Evolutionary conservation across 2,113 vertebrate species (phyloP).

Genomic region (Campylomormyrus numenius): DNA sequence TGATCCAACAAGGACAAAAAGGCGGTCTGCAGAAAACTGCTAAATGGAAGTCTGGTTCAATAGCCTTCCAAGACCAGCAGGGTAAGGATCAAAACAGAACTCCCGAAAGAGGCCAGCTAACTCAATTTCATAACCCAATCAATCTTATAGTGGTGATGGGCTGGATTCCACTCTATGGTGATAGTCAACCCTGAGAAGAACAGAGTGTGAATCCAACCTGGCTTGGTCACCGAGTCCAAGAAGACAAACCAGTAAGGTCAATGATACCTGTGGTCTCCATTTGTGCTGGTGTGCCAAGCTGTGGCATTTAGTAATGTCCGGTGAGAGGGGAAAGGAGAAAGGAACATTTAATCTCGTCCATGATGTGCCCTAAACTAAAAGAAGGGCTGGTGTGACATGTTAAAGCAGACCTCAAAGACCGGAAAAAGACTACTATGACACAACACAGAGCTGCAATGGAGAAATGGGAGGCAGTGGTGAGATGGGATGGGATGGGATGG

Average conservation of each 20-base stretch:
- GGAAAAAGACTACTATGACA: not conserved
- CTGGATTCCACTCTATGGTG: not conserved
- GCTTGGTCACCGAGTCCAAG: not conserved
- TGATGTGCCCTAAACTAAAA: not conserved
- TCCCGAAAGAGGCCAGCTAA: not conserved
- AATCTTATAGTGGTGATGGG: not conserved
- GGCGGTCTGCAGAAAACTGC: not conserved
- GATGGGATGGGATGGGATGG: not conserved
- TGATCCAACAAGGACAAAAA: not conserved
- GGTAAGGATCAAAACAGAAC: not conserved
- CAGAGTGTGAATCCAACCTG: not conserved
- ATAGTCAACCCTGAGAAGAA: not conserved
- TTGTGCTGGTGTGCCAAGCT: conserved; percentile 50
- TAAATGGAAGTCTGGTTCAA: not conserved
- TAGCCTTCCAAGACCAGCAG: not conserved
- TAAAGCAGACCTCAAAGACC: not conserved
- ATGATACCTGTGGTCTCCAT: conserved; percentile 50
- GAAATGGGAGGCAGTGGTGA: not conserved
- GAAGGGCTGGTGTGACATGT: not conserved
- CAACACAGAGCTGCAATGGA: not conserved
- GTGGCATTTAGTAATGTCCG: conserved; percentile 36
- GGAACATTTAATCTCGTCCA: not conserved
- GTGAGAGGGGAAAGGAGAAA: not conserved
- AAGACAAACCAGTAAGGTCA: not conserved
- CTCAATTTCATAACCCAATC: not conserved